Evolutionary conservation across 2,888 invertebrate species (phyloP).

Genomic region (Drosophila prolongata): DNA sequence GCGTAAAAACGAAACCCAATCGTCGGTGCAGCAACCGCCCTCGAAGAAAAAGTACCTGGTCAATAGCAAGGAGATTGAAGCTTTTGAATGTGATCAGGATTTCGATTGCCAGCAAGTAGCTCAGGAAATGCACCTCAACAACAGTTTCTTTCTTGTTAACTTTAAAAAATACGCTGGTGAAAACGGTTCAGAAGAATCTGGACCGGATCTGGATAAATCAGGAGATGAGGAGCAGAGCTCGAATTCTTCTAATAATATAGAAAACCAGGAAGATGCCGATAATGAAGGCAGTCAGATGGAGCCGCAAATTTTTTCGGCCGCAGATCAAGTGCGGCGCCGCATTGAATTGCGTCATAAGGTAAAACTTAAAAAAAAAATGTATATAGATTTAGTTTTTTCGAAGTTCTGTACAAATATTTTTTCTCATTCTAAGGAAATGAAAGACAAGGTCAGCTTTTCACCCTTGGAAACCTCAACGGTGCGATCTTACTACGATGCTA

Average conservation of each 20-base stretch:
- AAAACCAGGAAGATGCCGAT: neutral
- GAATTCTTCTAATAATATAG: neutral
- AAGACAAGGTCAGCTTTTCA: constrained; percentile 64
- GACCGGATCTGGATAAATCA: neutral
- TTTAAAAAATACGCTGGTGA: neutral
- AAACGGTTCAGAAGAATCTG: neutral
- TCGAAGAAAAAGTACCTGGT: constrained; percentile 40
- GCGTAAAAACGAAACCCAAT: constrained; percentile 4
- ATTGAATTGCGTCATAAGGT: constrained; percentile 39
- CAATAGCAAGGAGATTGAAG: constrained; percentile 1
- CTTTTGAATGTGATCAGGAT: constrained; percentile 28
- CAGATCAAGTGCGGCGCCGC: constrained; percentile 39
- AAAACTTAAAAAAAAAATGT: neutral
- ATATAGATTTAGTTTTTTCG: neutral
- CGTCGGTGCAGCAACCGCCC: constrained; percentile 44
- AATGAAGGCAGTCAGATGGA: neutral
- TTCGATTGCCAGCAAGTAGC: constrained; percentile 54
- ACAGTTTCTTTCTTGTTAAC: neutral
- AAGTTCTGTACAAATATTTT: neutral
- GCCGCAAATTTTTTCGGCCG: constrained; percentile 1
- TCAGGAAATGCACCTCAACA: neutral
- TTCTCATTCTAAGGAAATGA: constrained; percentile 43
- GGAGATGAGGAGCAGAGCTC: constrained; percentile 5
- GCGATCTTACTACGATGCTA: constrained; percentile 67
- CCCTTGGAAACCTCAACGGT: constrained; percentile 80